A percentile compares a stretch with the other conserved stretches of the same genome.
phyloP scores from a whole-genome alignment of 2,797 vertebrate genomes.

The Anabacerthia variegaticeps region DNA sequence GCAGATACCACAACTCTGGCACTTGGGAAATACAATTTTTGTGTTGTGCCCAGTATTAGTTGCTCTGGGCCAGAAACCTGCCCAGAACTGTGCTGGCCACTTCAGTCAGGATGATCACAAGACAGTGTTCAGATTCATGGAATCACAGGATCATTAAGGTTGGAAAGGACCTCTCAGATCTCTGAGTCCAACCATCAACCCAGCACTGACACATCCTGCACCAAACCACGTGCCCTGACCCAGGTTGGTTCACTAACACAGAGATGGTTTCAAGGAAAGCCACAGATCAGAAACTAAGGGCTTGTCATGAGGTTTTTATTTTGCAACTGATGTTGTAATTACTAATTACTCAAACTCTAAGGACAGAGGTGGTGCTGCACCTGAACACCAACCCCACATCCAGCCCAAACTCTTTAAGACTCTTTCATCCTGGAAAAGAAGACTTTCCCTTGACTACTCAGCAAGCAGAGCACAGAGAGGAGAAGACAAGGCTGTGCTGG shows the following conservation, averaged over 20 bases:
- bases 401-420: background rate
- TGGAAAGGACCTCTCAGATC: background rate
- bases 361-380: too few relatives aligned
- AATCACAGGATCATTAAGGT: background rate
- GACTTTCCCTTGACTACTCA: background rate
- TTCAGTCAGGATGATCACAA: background rate
- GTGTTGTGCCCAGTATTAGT: background rate
- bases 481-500: background rate
- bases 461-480: background rate
- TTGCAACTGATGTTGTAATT: background rate
- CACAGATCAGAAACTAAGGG: background rate
- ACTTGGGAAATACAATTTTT: background rate
- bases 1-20: fast-evolving
- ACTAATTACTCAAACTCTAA: background rate
- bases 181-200: background rate
- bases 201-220: background rate
- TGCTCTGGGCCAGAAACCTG: background rate
- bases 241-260: background rate
- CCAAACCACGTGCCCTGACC: fast-evolving
- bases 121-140: background rate
- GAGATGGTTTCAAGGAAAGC: background rate
- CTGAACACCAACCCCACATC: background rate
- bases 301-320: background rate
- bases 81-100: background rate
- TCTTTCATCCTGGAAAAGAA: background rate